phyloP scores from a whole-genome alignment of 1,140 invertebrate species.

The Caerostris darwini region DNA sequence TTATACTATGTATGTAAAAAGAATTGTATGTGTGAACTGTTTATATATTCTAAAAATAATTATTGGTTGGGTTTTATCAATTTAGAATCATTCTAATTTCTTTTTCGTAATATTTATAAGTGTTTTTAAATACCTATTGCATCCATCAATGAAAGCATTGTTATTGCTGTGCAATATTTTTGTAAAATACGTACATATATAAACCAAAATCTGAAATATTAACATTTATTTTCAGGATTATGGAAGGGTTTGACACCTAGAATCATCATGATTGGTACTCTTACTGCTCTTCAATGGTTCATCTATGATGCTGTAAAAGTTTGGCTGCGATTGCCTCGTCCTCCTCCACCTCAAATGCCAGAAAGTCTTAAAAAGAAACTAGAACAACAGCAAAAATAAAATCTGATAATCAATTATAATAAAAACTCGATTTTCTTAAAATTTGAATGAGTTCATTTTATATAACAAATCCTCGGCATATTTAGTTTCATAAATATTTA shows the following conservation, averaged over 20 bases:
- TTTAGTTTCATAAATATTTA: constrained; percentile 54
- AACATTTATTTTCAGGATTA: constrained; percentile 84
- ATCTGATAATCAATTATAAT: not conserved
- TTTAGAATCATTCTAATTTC: too few relatives aligned
- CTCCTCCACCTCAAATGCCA: constrained; percentile 99
- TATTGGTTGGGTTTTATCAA: too few relatives aligned
- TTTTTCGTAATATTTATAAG: too few relatives aligned
- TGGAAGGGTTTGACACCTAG: constrained; percentile 98
- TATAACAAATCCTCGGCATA: constrained; percentile 16
- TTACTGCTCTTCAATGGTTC: constrained; percentile 99
- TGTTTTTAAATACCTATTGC: too few relatives aligned
- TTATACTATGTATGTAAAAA: too few relatives aligned
- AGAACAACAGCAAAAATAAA: constrained; percentile 83
- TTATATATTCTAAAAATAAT: too few relatives aligned
- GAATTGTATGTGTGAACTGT: too few relatives aligned
- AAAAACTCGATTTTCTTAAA: not conserved
- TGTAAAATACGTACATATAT: too few relatives aligned
- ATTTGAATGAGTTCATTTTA: constrained; percentile 57
- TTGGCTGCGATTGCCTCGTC: constrained; percentile 93
- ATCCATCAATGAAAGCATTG: too few relatives aligned
- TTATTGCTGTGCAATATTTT: too few relatives aligned
- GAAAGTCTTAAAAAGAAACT: constrained; percentile 95
- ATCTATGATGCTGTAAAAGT: constrained; percentile 99
- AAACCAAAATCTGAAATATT: too few relatives aligned
- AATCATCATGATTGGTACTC: constrained; percentile 99